Evolutionary conservation across 1,140 invertebrate species (phyloP).

Genomic region (Nomia melanderi): DNA sequence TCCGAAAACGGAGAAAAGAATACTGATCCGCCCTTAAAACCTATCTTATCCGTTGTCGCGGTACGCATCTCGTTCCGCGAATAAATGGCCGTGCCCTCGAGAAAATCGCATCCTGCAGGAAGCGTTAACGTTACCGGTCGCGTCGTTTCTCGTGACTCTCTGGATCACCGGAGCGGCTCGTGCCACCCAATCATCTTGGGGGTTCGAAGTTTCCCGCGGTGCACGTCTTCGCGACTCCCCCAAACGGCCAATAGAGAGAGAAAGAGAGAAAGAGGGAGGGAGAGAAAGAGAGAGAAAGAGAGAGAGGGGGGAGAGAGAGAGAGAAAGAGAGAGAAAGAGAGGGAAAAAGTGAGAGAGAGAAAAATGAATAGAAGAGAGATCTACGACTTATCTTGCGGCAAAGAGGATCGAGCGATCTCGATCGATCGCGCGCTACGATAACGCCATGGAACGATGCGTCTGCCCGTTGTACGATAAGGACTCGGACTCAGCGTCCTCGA

Average conservation of each 20-base stretch:
- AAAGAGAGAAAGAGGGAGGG: background rate
- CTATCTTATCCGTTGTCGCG: slow-evolving; percentile 17
- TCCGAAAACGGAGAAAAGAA: slow-evolving; percentile 41
- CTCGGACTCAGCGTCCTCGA: slow-evolving; percentile 55
- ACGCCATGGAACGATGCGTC: slow-evolving; percentile 69
- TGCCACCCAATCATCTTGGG: background rate
- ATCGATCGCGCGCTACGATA: slow-evolving; percentile 70
- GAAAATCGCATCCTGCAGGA: background rate
- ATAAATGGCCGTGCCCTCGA: background rate
- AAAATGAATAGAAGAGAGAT: background rate
- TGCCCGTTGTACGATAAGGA: slow-evolving; percentile 63
- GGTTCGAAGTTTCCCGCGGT: background rate
- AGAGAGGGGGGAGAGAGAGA: too few species aligned
- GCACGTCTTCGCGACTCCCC: background rate
- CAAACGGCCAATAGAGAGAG: background rate
- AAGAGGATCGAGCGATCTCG: slow-evolving; percentile 26
- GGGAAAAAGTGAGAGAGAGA: background rate
- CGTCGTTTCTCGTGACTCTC: background rate
- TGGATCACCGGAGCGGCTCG: background rate
- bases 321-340: background rate
- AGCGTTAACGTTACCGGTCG: background rate
- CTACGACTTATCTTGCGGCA: slow-evolving; percentile 3
- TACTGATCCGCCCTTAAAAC: slow-evolving; percentile 50
- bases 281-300: too few species aligned
- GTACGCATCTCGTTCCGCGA: background rate